A percentile compares a stretch with the other conserved stretches of the same genome.
Evolutionary conservation across 23 tunicate genomes (phyloP).

Genomic region (Trididemnum clinides): DNA sequence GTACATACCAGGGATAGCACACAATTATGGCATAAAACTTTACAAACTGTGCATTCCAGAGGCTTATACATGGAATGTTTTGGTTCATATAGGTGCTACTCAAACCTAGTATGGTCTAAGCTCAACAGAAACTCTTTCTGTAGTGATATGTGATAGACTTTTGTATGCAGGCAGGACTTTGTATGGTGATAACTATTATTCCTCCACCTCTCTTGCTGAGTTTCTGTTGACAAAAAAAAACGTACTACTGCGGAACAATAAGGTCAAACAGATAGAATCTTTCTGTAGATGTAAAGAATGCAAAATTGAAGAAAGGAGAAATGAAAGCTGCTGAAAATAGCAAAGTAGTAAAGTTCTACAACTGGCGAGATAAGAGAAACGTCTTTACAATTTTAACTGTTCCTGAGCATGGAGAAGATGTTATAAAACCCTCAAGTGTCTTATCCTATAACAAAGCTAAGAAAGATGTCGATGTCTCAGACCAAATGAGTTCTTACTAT

Average conservation of each 20-base stretch:
- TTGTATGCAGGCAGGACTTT: background rate
- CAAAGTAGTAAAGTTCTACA: background rate
- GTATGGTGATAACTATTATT: background rate
- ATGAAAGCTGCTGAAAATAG: background rate
- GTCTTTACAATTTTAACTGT: background rate
- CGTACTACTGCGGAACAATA: background rate
- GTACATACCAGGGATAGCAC: background rate
- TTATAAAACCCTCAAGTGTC: background rate
- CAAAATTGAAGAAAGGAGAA: background rate
- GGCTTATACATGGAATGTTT: background rate
- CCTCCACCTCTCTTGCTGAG: background rate
- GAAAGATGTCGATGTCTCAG: background rate
- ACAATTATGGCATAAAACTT: background rate
- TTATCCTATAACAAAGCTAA: background rate
- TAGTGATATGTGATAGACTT: background rate
- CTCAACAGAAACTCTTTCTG: background rate
- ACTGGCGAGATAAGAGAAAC: background rate
- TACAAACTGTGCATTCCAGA: background rate
- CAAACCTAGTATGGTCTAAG: background rate
- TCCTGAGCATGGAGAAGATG: background rate
- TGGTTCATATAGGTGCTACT: background rate
- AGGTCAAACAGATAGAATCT: background rate
- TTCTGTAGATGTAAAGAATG: background rate
- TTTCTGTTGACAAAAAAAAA: background rate
- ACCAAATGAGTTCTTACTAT: background rate